phyloP scores from a whole-genome alignment of 2,888 invertebrate genomes.

The Branchipolynoe longqiensis region DNA sequence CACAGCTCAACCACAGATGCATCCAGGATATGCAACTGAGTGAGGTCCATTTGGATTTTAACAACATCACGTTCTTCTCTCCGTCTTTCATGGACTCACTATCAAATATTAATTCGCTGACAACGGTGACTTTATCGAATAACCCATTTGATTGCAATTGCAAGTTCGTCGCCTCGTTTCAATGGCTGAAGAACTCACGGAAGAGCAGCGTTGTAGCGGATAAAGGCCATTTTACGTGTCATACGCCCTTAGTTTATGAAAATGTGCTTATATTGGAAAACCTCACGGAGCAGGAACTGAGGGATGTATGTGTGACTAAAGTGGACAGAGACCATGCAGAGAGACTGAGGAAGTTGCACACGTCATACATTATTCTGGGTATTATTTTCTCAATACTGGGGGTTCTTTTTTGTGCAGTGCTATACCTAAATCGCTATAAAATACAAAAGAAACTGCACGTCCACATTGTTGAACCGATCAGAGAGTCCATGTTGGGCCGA shows the following conservation, averaged over 20 bases:
- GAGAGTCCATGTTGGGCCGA: constrained; percentile 34
- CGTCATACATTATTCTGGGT: constrained; percentile 40
- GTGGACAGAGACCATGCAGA: neutral
- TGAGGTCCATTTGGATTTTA: constrained; percentile 7
- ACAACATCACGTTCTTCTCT: constrained; percentile 20
- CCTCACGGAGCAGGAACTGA: neutral
- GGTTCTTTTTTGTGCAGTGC: constrained; percentile 11
- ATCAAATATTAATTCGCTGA: neutral
- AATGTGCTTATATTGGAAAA: constrained; percentile 15
- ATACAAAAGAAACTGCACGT: constrained; percentile 33
- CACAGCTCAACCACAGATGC: neutral
- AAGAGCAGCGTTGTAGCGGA: neutral
- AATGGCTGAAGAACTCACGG: neutral
- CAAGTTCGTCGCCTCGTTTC: neutral
- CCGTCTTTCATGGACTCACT: neutral
- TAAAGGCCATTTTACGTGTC: neutral
- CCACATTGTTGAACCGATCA: constrained; percentile 29
- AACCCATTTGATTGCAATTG: constrained; percentile 33
- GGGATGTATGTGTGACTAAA: neutral
- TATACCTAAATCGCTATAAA: constrained; percentile 12
- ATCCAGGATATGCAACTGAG: neutral
- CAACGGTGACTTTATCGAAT: neutral
- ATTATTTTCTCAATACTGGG: constrained; percentile 30
- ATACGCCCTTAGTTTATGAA: neutral
- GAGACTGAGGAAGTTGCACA: neutral